Evolutionary conservation across 2,113 vertebrate species (phyloP).

Genomic region (Sylvicapra grimmia): DNA sequence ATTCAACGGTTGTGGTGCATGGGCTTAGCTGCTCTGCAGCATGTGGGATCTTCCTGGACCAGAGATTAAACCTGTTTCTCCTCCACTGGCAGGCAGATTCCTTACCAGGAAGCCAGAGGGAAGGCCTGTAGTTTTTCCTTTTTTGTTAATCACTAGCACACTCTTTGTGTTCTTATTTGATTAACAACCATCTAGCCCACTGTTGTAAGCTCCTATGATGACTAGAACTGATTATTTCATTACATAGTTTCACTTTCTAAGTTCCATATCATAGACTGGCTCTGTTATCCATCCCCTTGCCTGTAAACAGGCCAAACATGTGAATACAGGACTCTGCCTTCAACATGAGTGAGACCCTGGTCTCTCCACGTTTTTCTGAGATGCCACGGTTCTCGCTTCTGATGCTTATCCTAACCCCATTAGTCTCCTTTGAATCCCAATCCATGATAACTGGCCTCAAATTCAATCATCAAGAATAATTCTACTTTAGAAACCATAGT

Average conservation of each 20-base stretch:
- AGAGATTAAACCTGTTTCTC: background rate
- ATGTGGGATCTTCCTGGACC: background rate
- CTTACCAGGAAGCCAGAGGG: background rate
- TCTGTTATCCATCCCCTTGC: background rate
- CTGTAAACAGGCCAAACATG: background rate
- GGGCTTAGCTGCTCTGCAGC: background rate
- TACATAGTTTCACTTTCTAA: background rate
- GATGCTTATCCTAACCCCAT: background rate
- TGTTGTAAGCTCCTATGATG: background rate
- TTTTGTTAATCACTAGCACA: background rate
- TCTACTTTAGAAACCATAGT: background rate
- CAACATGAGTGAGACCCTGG: background rate
- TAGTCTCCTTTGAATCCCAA: background rate
- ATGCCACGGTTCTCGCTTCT: background rate
- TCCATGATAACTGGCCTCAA: background rate
- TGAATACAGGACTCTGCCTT: background rate
- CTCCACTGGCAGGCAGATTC: background rate
- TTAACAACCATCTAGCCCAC: background rate
- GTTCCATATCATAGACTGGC: background rate
- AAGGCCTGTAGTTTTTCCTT: background rate
- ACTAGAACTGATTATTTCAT: background rate
- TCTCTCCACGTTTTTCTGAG: background rate
- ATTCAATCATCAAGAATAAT: background rate
- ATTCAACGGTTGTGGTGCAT: accelerated
- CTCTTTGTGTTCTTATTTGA: slow-evolving; percentile 11